Conservation (phyloP, 2,113 vertebrate genomes). For the Cyprinodon brontotheroides region DNA sequence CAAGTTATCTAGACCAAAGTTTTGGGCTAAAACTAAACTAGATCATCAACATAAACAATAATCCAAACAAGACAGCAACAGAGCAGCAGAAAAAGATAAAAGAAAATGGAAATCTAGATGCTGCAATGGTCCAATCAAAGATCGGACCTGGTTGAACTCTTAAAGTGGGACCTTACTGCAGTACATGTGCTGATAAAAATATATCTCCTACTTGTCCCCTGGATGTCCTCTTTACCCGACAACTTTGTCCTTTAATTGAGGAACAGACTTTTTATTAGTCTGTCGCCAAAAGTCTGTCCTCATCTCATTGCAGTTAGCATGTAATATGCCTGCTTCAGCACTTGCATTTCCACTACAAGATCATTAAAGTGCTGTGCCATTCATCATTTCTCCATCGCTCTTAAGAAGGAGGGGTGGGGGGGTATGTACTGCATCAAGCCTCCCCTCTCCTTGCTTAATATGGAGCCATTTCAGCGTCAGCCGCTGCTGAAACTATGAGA, state of each 20-base stretch:
- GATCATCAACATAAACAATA: neutral
- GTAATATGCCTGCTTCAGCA: constrained; percentile 59
- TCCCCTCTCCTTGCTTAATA: constrained; percentile 41
- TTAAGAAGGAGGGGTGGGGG: constrained; percentile 14
- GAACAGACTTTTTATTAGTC: constrained; percentile 24
- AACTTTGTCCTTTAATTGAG: constrained; percentile 46
- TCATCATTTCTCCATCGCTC: constrained; percentile 57
- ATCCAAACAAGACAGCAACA: neutral
- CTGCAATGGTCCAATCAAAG: neutral
- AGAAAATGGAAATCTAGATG: neutral
- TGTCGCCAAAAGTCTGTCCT: constrained; percentile 34
- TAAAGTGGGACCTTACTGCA: neutral
- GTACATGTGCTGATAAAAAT: constrained; percentile 8
- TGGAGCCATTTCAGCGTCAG: constrained; percentile 51
- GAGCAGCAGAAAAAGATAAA: neutral
- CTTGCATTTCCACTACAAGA: constrained; percentile 52
- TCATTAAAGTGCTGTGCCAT: constrained; percentile 61
- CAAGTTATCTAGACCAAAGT: neutral
- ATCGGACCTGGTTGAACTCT: neutral
- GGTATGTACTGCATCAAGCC: constrained; percentile 10
- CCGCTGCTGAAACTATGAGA: constrained; percentile 27
- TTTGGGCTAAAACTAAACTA: neutral
- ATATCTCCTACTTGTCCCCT: constrained; percentile 20
- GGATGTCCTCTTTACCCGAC: constrained; percentile 32
- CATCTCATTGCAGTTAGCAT: constrained; percentile 44